Evolutionary conservation across 2,888 invertebrate species (phyloP), one percentile per base, ranked within the genome.

Genomic region (Xestia c-nigrum): DNA sequence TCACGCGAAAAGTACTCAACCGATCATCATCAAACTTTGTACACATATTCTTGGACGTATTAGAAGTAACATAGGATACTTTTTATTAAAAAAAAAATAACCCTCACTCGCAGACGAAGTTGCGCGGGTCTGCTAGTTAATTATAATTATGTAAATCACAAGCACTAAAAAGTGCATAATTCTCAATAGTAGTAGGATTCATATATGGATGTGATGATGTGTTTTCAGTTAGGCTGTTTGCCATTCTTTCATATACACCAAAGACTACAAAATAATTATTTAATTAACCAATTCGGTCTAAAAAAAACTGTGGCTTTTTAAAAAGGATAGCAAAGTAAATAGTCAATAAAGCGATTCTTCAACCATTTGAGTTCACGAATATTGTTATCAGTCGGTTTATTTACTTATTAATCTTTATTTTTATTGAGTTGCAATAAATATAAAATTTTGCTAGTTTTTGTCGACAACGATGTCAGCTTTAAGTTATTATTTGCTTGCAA

Each of bases 401-500:
- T 52, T 47, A 66, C 59, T 47, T 47, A 66, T 65, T 47, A 31
- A 77, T 81, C 69, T 80, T 81, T 81, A 81, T 69, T 67, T 72
- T 70, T 78, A 75, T 78, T 66, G 40, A 72, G 55, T 67, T 73
- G 83, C 83, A 81, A 83, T 81, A 68, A 55, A 52, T 64, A 52
- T 55, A 24, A 31, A 5, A 43, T 73, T 72, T 63, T 65, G 14
- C 31, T 83, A 67, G 50, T n/a, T 72, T 78, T 70, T 40, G 61
- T 79, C 72, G 59, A 66, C 77, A 67, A 64, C 68, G 40, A 78
- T 79, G 72, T 76, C 24, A 24, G 75, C 86, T 79, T 76, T 76
- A 83, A 78, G 19, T 68, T 38, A 78, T 81, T 74, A 80, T 81
- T 74, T 76, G 87, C 84, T 87, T 83, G 88, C 87, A 88, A 87